phyloP scores from a whole-genome alignment of 2,113 vertebrate genomes.

The Trogon surrucura region DNA sequence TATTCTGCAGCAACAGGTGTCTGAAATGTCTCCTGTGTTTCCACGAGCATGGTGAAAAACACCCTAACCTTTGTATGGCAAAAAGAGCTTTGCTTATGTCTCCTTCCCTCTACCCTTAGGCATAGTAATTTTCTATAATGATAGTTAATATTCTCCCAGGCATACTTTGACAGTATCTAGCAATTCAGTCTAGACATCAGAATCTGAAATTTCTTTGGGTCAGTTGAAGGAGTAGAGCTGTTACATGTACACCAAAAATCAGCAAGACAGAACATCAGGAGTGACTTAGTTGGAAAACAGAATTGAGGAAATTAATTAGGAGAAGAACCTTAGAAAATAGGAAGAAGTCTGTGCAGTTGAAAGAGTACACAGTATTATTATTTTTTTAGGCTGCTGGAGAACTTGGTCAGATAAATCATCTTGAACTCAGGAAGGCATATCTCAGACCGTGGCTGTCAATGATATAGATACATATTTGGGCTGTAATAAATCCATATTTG shows the following conservation, averaged over 20 bases:
- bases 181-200: not conserved
- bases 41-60: not conserved
- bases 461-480: not conserved
- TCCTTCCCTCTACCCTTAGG: not conserved
- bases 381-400: not conserved
- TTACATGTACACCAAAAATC: not conserved
- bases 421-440: not conserved
- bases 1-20: not conserved
- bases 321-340: not conserved
- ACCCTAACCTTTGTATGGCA: not conserved
- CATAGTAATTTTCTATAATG: not conserved
- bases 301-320: not conserved
- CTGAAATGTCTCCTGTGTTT: not conserved
- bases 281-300: not conserved
- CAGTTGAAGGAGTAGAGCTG: not conserved
- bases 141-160: not conserved
- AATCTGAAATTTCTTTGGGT: not conserved
- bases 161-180: not conserved
- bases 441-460: not conserved
- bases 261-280: not conserved
- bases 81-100: not conserved
- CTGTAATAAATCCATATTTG: not conserved
- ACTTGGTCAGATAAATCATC: not conserved
- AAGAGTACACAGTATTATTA: not conserved
- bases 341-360: not conserved